phyloP scores from a whole-genome alignment of 2,888 invertebrate genomes.

The Plagodis dolabraria region DNA sequence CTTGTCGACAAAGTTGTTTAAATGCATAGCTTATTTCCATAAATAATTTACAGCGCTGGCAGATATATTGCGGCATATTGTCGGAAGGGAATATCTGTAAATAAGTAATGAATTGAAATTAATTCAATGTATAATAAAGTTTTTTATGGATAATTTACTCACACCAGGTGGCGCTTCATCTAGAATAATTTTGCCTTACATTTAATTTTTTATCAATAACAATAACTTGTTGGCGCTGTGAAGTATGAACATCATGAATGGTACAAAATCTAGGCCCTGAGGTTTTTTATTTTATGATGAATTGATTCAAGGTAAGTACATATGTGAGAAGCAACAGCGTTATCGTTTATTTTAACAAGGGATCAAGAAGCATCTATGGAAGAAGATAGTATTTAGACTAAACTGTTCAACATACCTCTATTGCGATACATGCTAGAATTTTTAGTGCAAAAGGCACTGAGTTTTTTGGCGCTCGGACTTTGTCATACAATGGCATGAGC shows the following conservation, averaged over 20 bases:
- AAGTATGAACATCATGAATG: no score
- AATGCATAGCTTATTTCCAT: conserved; percentile 89
- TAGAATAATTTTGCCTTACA: background rate
- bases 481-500: conserved; percentile 87
- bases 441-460: conserved; percentile 88
- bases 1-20: conserved; percentile 90
- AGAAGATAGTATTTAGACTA: no score
- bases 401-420: conserved; percentile 86
- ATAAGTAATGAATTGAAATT: background rate
- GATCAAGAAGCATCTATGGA: no score
- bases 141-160: background rate
- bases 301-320: no score
- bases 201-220: no score
- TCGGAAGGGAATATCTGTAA: conserved; percentile 86
- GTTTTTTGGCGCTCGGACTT: conserved; percentile 78
- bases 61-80: conserved; percentile 90
- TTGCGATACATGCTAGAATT: conserved; percentile 90
- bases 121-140: background rate
- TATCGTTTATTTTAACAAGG: no score
- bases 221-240: no score
- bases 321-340: no score
- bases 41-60: conserved; percentile 87
- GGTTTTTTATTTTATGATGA: no score
- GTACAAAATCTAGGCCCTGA: no score
- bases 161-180: conserved; percentile 44